phyloP scores from a whole-genome alignment of 2,113 vertebrate genomes.

The Candoia aspera region DNA sequence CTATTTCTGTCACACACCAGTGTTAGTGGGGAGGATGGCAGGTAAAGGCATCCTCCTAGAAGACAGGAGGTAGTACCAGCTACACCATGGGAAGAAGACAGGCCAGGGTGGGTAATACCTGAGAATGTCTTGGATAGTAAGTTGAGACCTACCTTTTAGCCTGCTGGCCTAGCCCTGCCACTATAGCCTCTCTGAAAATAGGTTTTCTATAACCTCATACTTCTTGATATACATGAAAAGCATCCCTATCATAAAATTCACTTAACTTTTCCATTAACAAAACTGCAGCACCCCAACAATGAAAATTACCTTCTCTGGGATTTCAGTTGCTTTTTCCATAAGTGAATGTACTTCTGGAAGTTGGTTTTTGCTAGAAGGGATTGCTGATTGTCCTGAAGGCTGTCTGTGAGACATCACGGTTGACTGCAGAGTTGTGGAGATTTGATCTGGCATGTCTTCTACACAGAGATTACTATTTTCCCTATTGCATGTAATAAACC shows the following conservation, averaged over 20 bases:
- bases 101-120: background rate
- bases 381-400: background rate
- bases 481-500: constrained; percentile 41
- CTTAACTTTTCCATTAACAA: background rate
- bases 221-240: background rate
- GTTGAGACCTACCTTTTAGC: background rate
- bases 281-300: background rate
- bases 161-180: background rate
- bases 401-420: constrained; percentile 13
- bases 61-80: no score
- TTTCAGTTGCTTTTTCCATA: constrained; percentile 2
- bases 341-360: background rate
- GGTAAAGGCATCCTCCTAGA: no score
- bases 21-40: no score
- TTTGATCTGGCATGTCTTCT: constrained; percentile 37
- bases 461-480: constrained; percentile 46
- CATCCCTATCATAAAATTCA: background rate
- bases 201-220: background rate
- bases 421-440: background rate
- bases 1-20: no score
- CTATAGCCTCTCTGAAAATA: background rate
- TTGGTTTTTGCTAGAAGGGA: background rate
- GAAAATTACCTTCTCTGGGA: background rate
- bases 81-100: background rate
- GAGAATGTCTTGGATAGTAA: background rate